Conservation (phyloP, 2,888 invertebrate species). For the Lepidocyrtinus sp. region DNA sequence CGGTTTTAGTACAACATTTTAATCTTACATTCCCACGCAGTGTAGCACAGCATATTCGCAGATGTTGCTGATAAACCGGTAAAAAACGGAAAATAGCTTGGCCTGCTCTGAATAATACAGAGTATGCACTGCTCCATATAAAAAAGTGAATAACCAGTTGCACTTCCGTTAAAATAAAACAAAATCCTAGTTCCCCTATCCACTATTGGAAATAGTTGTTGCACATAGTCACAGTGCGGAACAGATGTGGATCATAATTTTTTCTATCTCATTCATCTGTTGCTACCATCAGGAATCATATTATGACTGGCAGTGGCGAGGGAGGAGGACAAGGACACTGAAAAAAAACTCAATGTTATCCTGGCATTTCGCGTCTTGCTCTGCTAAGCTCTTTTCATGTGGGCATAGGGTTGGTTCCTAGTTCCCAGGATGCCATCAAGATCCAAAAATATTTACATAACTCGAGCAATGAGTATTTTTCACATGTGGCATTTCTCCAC, state of each 20-base stretch:
- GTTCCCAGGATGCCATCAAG: slow-evolving; percentile 36
- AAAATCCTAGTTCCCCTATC: slow-evolving; percentile 19
- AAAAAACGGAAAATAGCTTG: background rate
- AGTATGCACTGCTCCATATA: background rate
- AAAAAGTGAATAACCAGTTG: slow-evolving; percentile 52
- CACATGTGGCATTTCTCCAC: slow-evolving; percentile 10
- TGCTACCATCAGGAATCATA: slow-evolving; percentile 16
- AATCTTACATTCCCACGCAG: background rate
- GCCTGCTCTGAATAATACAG: background rate
- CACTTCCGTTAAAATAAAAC: slow-evolving; percentile 50
- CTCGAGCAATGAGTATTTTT: background rate
- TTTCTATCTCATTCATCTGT: slow-evolving; percentile 35
- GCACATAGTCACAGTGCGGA: slow-evolving; percentile 5
- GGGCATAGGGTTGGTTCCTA: slow-evolving; percentile 27
- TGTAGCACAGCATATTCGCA: background rate
- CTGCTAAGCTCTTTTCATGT: slow-evolving; percentile 14
- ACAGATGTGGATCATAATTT: slow-evolving; percentile 30
- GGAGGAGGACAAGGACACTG: slow-evolving; percentile 37
- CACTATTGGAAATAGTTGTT: background rate
- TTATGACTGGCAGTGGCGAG: background rate
- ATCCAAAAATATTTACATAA: background rate
- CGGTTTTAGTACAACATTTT: background rate
- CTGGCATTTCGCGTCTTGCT: background rate
- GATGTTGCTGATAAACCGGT: background rate
- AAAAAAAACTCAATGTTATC: background rate